These are phyloP conservation scores for Drosophila pachea DNA, from an alignment of 1,140 invertebrate species.

Conservation along the genomic window DNA sequence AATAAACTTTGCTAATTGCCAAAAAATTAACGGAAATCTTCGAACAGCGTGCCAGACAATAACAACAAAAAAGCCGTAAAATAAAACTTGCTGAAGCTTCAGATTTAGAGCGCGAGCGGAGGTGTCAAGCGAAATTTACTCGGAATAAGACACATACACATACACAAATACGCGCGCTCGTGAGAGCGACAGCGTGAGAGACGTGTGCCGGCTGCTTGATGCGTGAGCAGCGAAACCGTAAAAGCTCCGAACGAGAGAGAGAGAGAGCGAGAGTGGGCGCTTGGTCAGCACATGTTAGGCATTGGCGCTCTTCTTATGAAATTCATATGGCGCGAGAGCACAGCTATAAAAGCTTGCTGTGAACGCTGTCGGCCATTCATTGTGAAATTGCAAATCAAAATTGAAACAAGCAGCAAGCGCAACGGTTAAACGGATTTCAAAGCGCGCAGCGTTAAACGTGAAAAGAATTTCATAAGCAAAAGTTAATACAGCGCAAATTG, in stretches of 20 bases:
- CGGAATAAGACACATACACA: conserved; percentile 31
- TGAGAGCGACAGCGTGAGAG: conserved; percentile 8
- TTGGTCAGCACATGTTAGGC: background rate
- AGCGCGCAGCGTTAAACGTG: conserved; percentile 50
- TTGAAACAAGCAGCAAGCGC: conserved; percentile 69
- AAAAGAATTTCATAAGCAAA: conserved; percentile 78
- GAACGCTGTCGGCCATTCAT: conserved; percentile 61
- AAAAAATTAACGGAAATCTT: conserved; percentile 69
- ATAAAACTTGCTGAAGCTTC: conserved; percentile 36
- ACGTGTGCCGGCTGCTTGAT: conserved; percentile 42
- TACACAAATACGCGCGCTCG: background rate
- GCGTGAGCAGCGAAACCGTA: conserved; percentile 21
- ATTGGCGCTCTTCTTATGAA: conserved; percentile 64
- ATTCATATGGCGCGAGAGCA: conserved; percentile 66
- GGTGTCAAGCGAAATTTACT: conserved; percentile 44
- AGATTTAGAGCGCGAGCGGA: conserved; percentile 32
- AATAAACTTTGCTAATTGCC: conserved; percentile 53
- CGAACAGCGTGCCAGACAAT: conserved; percentile 1
- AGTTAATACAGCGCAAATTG: conserved; percentile 66
- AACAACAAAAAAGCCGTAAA: conserved; percentile 30
- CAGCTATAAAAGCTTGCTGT: conserved; percentile 66
- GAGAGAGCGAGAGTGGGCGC: conserved; percentile 13
- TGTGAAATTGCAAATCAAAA: conserved; percentile 79
- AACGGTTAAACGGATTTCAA: conserved; percentile 57
- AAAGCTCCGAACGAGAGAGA: conserved; percentile 21